phyloP scores from a whole-genome alignment of 2,888 invertebrate genomes.

The Nymphalis c-album region DNA sequence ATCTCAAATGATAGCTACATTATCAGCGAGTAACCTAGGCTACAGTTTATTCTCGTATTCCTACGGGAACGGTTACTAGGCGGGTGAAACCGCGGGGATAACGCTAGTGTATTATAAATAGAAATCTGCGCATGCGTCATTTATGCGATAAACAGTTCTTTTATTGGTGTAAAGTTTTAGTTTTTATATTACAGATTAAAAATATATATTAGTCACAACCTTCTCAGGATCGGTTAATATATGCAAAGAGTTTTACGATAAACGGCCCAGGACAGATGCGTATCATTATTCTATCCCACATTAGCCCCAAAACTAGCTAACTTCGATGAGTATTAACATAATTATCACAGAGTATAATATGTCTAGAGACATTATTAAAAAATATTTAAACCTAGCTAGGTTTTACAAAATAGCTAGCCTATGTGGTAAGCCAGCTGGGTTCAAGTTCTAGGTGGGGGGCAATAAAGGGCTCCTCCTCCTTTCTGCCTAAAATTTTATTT shows the following conservation, averaged over 20 bases:
- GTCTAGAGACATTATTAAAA: slow-evolving; percentile 39
- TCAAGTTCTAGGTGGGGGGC: no score
- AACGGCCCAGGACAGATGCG: slow-evolving; percentile 60
- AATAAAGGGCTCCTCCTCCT: no score
- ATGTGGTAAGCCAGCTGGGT: no score
- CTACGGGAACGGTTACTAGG: no score
- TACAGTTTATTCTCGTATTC: no score
- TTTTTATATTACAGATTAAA: slow-evolving; percentile 5
- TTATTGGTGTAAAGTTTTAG: not conserved
- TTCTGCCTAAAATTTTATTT: no score
- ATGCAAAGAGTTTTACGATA: slow-evolving; percentile 19
- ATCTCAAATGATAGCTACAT: no score
- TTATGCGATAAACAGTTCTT: not conserved
- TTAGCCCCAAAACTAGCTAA: slow-evolving; percentile 62
- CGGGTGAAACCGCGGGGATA: no score
- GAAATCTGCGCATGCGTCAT: not conserved
- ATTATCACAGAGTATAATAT: slow-evolving; percentile 49
- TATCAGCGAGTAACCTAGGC: no score
- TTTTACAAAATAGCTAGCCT: no score
- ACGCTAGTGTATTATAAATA: not conserved
- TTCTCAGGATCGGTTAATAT: slow-evolving; percentile 25
- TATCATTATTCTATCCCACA: slow-evolving; percentile 65
- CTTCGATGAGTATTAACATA: slow-evolving; percentile 68
- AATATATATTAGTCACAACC: slow-evolving; percentile 2
- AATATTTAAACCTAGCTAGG: no score